Percentiles rank a stretch among this genome's conserved stretches.
Conservation (phyloP, 2,113 vertebrate species). For the Saccopteryx bilineata region DNA sequence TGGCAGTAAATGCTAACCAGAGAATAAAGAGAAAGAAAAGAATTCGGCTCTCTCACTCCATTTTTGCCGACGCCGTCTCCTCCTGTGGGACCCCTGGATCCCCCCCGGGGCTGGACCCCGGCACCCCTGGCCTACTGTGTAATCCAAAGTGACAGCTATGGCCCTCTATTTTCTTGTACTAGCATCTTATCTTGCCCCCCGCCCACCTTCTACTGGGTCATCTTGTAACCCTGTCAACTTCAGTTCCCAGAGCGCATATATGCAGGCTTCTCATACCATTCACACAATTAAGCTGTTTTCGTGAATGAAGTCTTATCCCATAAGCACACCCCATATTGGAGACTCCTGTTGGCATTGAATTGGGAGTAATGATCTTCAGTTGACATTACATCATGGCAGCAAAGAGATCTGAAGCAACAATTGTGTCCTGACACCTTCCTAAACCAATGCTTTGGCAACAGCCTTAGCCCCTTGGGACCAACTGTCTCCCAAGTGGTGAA, state of each 20-base stretch:
- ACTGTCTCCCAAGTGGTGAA: not conserved
- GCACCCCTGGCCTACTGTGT: too few relatives aligned
- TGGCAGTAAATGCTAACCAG: too few relatives aligned
- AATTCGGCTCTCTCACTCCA: too few relatives aligned
- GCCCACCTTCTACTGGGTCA: not conserved
- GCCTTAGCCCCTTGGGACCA: not conserved
- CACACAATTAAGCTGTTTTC: not conserved
- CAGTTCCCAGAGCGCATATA: fast-evolving
- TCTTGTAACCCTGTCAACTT: not conserved
- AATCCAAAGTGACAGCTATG: not conserved
- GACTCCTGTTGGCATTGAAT: not conserved
- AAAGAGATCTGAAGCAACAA: not conserved
- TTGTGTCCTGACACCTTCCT: not conserved
- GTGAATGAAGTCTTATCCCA: not conserved
- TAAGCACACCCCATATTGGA: not conserved
- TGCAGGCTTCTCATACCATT: not conserved
- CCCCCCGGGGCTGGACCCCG: too few relatives aligned
- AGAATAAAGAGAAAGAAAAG: too few relatives aligned
- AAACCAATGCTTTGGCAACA: not conserved
- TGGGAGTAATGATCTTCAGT: not conserved
- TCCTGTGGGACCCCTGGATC: too few relatives aligned
- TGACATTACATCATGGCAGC: not conserved
- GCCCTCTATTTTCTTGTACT: not conserved
- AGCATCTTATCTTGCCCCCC: too few relatives aligned
- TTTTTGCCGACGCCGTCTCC: too few relatives aligned